Evolutionary conservation across 2,888 invertebrate species (phyloP).

Genomic region (Perizoma affinitatum): DNA sequence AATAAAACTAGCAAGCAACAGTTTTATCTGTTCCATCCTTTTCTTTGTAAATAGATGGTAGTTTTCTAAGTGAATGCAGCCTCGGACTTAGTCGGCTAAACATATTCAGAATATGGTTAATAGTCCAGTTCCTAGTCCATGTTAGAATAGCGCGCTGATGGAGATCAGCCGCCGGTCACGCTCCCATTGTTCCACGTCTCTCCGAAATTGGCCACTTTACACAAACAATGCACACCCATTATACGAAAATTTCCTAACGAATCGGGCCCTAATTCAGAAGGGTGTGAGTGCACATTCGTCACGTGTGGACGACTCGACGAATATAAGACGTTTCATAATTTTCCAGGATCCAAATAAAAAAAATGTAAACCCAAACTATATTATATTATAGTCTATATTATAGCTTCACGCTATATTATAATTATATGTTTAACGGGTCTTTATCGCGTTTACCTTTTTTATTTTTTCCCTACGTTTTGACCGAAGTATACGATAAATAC

Average conservation of each 20-base stretch:
- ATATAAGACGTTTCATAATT: constrained; percentile 1
- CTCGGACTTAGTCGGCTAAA: constrained; percentile 41
- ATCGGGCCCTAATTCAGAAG: constrained; percentile 42
- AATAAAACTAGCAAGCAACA: too few relatives aligned
- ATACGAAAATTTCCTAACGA: constrained; percentile 43
- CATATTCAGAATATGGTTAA: constrained; percentile 60
- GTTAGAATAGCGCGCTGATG: constrained; percentile 57
- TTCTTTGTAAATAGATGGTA: too few relatives aligned
- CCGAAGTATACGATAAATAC: too few relatives aligned
- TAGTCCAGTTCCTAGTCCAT: constrained; percentile 52
- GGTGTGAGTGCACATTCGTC: constrained; percentile 5
- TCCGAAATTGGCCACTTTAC: constrained; percentile 64
- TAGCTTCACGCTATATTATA: too few relatives aligned
- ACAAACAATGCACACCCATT: constrained; percentile 55
- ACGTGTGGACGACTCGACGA: constrained; percentile 3
- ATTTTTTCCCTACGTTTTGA: too few relatives aligned
- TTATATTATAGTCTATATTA: too few relatives aligned
- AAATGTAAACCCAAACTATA: too few relatives aligned
- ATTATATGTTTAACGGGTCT: too few relatives aligned
- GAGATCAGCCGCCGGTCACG: constrained; percentile 71
- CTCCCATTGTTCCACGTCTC: constrained; percentile 68
- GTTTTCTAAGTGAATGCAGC: constrained; percentile 6
- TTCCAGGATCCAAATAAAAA: background rate
- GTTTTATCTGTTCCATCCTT: too few relatives aligned
- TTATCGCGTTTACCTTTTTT: too few relatives aligned